phyloP scores from a whole-genome alignment of 1,140 invertebrate species.

The Nephotettix cincticeps region DNA sequence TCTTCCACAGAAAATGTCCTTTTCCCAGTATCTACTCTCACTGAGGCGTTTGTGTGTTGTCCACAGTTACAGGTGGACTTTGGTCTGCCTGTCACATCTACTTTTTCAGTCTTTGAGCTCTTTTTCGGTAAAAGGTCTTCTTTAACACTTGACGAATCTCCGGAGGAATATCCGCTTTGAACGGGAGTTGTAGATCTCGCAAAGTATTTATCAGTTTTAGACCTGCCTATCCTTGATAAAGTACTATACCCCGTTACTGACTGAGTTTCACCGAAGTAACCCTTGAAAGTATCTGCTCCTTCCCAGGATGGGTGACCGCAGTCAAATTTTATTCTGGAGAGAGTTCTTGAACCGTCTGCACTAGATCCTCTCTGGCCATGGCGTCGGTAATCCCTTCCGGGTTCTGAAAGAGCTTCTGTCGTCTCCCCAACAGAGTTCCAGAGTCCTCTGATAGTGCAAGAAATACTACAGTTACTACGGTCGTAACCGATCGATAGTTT shows the following conservation, averaged over 20 bases:
- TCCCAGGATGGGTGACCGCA: conserved; percentile 28
- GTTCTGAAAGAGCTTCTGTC: conserved; percentile 16
- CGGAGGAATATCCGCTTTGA: conserved; percentile 24
- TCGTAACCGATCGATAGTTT: conserved; percentile 37
- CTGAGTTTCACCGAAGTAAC: conserved; percentile 15
- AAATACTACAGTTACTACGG: conserved; percentile 31
- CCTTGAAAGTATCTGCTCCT: not conserved
- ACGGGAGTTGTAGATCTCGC: conserved; percentile 16
- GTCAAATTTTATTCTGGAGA: conserved; percentile 21
- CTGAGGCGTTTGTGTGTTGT: conserved; percentile 33
- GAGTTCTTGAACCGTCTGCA: conserved; percentile 31
- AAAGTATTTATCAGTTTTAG: conserved; percentile 27
- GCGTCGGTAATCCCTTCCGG: conserved; percentile 28
- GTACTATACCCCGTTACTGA: conserved; percentile 28
- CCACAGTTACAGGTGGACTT: conserved; percentile 41
- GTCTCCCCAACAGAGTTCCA: conserved; percentile 37
- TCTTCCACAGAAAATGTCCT: conserved; percentile 42
- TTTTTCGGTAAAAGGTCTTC: conserved; percentile 14
- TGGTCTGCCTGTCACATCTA: conserved; percentile 21
- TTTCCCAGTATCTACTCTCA: conserved; percentile 33
- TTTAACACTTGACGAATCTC: conserved; percentile 18
- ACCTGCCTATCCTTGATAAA: conserved; percentile 34
- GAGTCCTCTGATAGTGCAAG: conserved; percentile 32
- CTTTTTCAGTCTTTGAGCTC: not conserved
- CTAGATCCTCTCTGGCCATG: conserved; percentile 34